These are phyloP conservation scores for Clarias laeviceps DNA, from an alignment of 2,797 vertebrate species.

Conservation along the genomic window DNA sequence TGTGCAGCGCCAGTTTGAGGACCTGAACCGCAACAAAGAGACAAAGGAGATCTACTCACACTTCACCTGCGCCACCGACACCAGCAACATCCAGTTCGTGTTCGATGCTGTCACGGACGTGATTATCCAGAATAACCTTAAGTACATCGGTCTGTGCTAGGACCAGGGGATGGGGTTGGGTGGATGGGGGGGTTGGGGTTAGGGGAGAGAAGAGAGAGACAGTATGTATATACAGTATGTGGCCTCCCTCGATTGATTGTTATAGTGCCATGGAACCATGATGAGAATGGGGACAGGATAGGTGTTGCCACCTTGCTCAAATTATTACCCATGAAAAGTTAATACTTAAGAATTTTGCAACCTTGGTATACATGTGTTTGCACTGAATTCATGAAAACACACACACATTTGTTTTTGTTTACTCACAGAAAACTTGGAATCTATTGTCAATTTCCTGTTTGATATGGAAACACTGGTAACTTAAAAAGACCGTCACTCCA, in stretches of 20 bases:
- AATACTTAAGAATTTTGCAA: slow-evolving; percentile 64
- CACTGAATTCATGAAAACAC: slow-evolving; percentile 76
- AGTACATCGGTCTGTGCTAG: slow-evolving; percentile 99
- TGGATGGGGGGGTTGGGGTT: background rate
- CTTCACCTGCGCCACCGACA: slow-evolving; percentile 99
- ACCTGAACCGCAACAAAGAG: slow-evolving; percentile 99
- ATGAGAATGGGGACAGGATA: slow-evolving; percentile 57
- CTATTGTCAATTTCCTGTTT: slow-evolving; percentile 68
- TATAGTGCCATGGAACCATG: slow-evolving; percentile 61
- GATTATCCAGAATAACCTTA: slow-evolving; percentile 99
- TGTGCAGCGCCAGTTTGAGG: slow-evolving; percentile 98
- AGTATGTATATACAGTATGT: background rate
- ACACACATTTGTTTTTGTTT: slow-evolving; percentile 67
- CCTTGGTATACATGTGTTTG: slow-evolving; percentile 71
- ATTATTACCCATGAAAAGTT: slow-evolving; percentile 61
- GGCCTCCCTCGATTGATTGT: slow-evolving; percentile 2
- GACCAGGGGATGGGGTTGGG: slow-evolving; percentile 59
- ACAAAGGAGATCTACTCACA: slow-evolving; percentile 99
- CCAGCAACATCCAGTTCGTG: slow-evolving; percentile 99
- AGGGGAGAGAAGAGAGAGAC: background rate
- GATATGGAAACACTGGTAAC: slow-evolving; percentile 71
- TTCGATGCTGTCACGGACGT: slow-evolving; percentile 99
- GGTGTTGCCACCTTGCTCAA: slow-evolving; percentile 63
- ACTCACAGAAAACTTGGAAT: slow-evolving; percentile 66
- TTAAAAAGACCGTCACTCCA: slow-evolving; percentile 58